Conservation (phyloP, 2,797 vertebrate genomes). For the Carapus acus region DNA sequence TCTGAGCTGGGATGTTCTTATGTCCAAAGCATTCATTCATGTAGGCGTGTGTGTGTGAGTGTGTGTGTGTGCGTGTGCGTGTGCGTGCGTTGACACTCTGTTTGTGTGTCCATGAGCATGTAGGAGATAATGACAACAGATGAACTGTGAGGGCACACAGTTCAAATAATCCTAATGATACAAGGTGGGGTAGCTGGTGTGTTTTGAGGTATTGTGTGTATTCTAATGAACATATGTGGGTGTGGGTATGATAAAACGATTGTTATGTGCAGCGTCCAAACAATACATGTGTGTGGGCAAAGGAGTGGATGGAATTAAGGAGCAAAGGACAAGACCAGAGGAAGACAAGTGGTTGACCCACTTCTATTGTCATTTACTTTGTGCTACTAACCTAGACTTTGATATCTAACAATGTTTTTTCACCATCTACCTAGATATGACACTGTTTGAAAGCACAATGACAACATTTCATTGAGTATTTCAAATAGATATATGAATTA, state of each 20-base stretch:
- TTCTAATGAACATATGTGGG: slow-evolving; percentile 31
- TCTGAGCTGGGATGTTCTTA: neutral
- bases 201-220: slow-evolving; percentile 31
- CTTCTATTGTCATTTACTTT: slow-evolving; percentile 44
- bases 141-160: slow-evolving; percentile 41
- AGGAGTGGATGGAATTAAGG: slow-evolving; percentile 5
- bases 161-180: slow-evolving; percentile 52
- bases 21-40: neutral
- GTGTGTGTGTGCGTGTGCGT: slow-evolving; percentile 29
- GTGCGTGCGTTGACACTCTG: slow-evolving; percentile 15
- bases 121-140: slow-evolving; percentile 46
- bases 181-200: slow-evolving; percentile 40
- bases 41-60: slow-evolving; percentile 29
- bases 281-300: slow-evolving; percentile 25
- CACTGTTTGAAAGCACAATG: neutral
- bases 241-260: slow-evolving; percentile 29
- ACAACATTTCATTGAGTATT: neutral
- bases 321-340: too few relatives aligned
- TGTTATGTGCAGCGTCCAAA: slow-evolving; percentile 39
- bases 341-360: slow-evolving; percentile 53
- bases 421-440: slow-evolving; percentile 16
- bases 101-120: slow-evolving; percentile 32
- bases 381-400: slow-evolving; percentile 48
- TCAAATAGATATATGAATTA: too few relatives aligned
- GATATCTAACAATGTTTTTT: slow-evolving; percentile 31